phyloP scores from a whole-genome alignment of 2,888 invertebrate genomes.

The Deilephila porcellus region DNA sequence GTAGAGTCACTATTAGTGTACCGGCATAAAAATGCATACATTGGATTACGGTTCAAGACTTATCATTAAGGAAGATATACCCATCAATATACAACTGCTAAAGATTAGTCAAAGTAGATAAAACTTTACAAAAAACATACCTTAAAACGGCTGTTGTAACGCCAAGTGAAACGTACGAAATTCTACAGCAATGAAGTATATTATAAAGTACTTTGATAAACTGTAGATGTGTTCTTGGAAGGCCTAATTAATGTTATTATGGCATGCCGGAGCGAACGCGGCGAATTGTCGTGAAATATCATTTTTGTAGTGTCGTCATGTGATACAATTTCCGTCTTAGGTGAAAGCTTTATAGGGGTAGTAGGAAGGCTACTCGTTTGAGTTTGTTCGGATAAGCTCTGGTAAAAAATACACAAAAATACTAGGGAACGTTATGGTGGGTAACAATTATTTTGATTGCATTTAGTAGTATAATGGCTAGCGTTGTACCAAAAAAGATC shows the following conservation, averaged over 20 bases:
- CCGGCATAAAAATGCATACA: too few relatives aligned
- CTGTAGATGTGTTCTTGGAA: background rate
- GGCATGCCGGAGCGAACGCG: background rate
- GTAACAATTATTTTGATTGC: too few relatives aligned
- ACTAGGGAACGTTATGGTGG: background rate
- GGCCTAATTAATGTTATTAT: background rate
- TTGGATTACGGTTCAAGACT: too few relatives aligned
- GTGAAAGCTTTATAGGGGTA: slow-evolving; percentile 22
- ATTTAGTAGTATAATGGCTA: too few relatives aligned
- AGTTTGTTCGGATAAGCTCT: background rate
- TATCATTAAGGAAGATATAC: too few relatives aligned
- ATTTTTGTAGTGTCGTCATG: slow-evolving; percentile 20
- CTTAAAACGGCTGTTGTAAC: too few relatives aligned
- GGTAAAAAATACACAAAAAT: background rate
- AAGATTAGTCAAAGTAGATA: too few relatives aligned
- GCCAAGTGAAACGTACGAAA: background rate
- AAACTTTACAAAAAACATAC: too few relatives aligned
- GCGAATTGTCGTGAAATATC: slow-evolving; percentile 15
- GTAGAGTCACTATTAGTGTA: too few relatives aligned
- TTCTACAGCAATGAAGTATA: background rate
- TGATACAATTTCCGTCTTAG: slow-evolving; percentile 21
- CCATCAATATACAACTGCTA: too few relatives aligned
- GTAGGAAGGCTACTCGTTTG: background rate
- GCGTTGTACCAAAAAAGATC: too few relatives aligned
- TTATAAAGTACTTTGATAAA: background rate